Evolutionary conservation across 2,888 invertebrate species (phyloP).

Genomic region (Nezara viridula): DNA sequence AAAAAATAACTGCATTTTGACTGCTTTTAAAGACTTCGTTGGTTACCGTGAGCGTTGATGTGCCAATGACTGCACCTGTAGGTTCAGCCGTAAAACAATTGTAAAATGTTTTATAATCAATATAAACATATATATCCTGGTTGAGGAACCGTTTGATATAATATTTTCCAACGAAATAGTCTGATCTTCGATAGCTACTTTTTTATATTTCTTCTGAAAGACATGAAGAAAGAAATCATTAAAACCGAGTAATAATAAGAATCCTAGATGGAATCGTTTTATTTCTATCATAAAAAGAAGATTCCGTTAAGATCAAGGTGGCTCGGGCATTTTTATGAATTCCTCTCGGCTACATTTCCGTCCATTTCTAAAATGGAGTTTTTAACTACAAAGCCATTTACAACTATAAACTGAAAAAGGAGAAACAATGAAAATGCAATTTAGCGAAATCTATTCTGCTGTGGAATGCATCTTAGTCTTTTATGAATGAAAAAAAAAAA

Average conservation of each 20-base stretch:
- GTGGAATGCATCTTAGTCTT: not conserved
- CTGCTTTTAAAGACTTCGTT: no score
- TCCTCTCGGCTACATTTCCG: not conserved
- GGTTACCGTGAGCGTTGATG: no score
- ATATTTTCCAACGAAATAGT: no score
- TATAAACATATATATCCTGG: no score
- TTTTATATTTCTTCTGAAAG: not conserved
- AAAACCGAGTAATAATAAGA: not conserved
- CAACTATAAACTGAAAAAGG: not conserved
- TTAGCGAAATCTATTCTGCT: not conserved
- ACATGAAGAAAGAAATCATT: not conserved
- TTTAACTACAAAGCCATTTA: conserved; percentile 20
- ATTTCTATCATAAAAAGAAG: not conserved
- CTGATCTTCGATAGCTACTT: no score
- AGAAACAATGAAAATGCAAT: conserved; percentile 22
- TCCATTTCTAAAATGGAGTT: not conserved
- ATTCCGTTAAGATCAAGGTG: not conserved
- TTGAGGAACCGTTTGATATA: no score
- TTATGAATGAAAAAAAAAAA: conserved; percentile 5
- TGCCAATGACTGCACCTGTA: no score
- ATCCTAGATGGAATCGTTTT: not conserved
- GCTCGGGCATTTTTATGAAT: not conserved
- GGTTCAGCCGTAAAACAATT: no score
- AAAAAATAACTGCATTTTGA: no score
- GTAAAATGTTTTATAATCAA: no score